Percentiles rank a stretch among this genome's conserved stretches.
phyloP scores from a whole-genome alignment of 2,797 vertebrate genomes.

The Aplochiton taeniatus region DNA sequence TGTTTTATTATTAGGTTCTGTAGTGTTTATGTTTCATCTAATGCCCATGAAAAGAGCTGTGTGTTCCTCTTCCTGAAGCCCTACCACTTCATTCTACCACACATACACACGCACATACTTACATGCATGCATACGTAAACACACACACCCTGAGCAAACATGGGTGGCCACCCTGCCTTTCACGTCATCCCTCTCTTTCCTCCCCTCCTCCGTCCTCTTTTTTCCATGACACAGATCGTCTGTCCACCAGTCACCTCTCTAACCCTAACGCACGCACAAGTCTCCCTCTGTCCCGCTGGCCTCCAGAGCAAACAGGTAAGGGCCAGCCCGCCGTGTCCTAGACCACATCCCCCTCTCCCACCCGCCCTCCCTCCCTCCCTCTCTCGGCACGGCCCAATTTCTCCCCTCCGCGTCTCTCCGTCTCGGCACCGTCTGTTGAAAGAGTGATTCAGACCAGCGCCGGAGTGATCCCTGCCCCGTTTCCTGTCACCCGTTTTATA shows the following conservation, averaged over 20 bases:
- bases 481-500: neutral
- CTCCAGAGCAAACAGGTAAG: slow-evolving; percentile 50
- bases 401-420: neutral
- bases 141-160: slow-evolving; percentile 4
- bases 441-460: too few relatives aligned
- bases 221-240: slow-evolving; percentile 6
- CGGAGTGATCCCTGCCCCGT: neutral
- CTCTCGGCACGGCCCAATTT: slow-evolving; percentile 22
- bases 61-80: slow-evolving; percentile 39
- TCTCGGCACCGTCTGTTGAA: neutral
- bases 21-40: neutral
- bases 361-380: neutral
- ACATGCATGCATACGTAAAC: neutral
- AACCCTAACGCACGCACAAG: slow-evolving; percentile 27
- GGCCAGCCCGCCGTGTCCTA: neutral
- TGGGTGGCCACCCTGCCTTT: neutral
- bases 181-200: slow-evolving; percentile 9
- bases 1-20: slow-evolving; percentile 1
- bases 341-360: neutral
- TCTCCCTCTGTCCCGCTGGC: slow-evolving; percentile 42
- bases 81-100: slow-evolving; percentile 2
- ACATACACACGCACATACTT: slow-evolving; percentile 9
- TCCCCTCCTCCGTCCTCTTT: slow-evolving; percentile 13
- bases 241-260: neutral
- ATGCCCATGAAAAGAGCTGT: slow-evolving; percentile 37